Evolutionary conservation across 2,113 vertebrate genomes (phyloP), one percentile per base, ranked within the genome.

Genomic region (Mus pahari): DNA sequence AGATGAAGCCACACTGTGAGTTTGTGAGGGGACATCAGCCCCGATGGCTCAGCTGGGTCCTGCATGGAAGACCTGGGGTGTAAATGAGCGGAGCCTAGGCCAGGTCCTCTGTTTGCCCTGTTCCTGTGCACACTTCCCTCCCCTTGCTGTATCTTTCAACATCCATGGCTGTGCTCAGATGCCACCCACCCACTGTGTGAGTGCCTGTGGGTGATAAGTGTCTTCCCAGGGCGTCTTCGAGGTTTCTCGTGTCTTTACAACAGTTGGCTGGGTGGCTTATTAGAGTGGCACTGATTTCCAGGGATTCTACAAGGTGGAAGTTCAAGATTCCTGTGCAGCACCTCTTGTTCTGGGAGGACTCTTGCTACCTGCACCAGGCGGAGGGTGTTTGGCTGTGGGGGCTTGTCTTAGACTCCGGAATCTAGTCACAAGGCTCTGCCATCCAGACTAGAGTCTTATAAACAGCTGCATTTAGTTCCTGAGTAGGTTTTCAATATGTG

Each of bases 121-220:
- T 60, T 77, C 64, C 50, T 71, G 86, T 71, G 17, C 31, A 14
- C 26, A 2, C 1, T 45, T 19, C 24, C 33, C 50, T 70, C 16
- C 62, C 53, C 26, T 77, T 5, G 5, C 19, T 14, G 7, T 4
- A 2, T 10, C 71, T 36, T 75, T 31, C 31, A 20, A 33, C 39
- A 62, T 36, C 13, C 19, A 75, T 2, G 5, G 50, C 19, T 13
- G 8, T 7, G 64, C 33, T 26, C 1, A 1, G 3, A 33, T 22
- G 16, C 83, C 24, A n/a, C 2, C 83, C 24, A n/a, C 2, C 26
- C 8, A 36, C 62, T 36, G 26, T n/a, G 33, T 86, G 9, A 48
- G 3, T 3, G 12, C 28, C 3, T 20, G 28, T 13, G 9, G 6
- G 33, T 28, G n/a, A 19, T 50, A 3, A 2, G 19, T 11, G 0